Evolutionary conservation across 2,113 vertebrate genomes (phyloP).

Genomic region (Phalacrocorax carbo): DNA sequence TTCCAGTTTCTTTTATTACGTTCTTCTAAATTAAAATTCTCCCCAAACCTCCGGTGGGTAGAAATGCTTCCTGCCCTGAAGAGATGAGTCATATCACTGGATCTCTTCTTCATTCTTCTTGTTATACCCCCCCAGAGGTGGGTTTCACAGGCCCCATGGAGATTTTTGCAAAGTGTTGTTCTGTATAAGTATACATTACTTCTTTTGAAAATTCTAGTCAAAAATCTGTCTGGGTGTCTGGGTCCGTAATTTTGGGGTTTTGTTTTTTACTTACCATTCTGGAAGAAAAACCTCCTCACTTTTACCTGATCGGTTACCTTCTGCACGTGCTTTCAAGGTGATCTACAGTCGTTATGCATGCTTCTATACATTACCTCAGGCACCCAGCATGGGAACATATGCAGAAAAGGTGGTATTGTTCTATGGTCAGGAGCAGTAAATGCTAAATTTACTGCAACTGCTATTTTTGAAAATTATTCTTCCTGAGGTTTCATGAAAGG

Average conservation of each 20-base stretch:
- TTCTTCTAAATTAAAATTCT: background rate
- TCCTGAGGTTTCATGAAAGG: background rate
- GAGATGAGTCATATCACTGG: background rate
- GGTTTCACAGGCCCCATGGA: background rate
- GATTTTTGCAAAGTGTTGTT: background rate
- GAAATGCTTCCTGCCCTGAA: background rate
- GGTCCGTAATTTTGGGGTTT: background rate
- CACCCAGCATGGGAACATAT: rapidly evolving
- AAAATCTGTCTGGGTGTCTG: background rate
- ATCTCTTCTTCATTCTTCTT: background rate
- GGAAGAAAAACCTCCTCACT: background rate
- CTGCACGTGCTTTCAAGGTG: background rate
- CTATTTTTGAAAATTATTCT: background rate
- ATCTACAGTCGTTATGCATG: background rate
- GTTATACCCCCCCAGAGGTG: background rate
- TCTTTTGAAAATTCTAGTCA: background rate
- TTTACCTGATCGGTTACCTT: background rate
- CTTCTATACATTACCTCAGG: background rate
- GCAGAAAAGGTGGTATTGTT: background rate
- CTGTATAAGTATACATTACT: background rate
- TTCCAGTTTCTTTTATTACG: background rate
- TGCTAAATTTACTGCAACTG: background rate
- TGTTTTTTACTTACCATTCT: background rate
- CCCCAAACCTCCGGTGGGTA: background rate
- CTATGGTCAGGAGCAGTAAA: background rate